A percentile compares a stretch with the other conserved stretches of the same genome.
Conservation (phyloP, 2,113 vertebrate genomes). For the Dromiciops gliroides region DNA sequence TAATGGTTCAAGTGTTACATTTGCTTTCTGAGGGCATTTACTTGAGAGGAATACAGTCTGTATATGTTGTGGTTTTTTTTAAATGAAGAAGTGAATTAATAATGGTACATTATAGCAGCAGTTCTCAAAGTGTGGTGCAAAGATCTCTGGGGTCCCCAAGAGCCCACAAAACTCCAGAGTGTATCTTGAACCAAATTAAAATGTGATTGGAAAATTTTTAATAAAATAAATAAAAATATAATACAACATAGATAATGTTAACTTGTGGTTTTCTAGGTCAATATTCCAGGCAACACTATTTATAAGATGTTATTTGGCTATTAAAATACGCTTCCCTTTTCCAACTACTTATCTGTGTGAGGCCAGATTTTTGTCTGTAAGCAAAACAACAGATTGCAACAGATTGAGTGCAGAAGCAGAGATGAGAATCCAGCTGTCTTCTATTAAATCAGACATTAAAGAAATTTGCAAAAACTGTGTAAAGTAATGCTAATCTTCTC, state of each 20-base stretch:
- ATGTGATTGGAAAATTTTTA: background rate
- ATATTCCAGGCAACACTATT: background rate
- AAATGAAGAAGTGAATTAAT: background rate
- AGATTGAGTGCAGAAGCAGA: background rate
- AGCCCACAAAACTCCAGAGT: background rate
- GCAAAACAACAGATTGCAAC: background rate
- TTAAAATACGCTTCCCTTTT: background rate
- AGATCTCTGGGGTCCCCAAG: background rate
- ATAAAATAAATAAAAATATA: background rate
- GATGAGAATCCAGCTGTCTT: background rate
- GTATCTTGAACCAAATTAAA: background rate
- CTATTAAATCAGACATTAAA: background rate
- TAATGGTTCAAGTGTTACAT: background rate
- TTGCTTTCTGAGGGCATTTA: background rate
- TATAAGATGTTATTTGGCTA: background rate
- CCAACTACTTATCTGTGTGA: background rate
- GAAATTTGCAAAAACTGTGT: background rate
- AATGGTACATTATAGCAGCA: background rate
- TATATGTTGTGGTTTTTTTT: background rate
- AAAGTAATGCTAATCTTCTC: background rate
- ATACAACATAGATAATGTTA: background rate
- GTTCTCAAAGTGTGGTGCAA: background rate
- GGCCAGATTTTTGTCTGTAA: background rate
- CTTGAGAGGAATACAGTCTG: accelerated
- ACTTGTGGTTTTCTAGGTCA: background rate